Conservation (phyloP, 2,797 vertebrate genomes). For the Threskiornis aethiopicus region DNA sequence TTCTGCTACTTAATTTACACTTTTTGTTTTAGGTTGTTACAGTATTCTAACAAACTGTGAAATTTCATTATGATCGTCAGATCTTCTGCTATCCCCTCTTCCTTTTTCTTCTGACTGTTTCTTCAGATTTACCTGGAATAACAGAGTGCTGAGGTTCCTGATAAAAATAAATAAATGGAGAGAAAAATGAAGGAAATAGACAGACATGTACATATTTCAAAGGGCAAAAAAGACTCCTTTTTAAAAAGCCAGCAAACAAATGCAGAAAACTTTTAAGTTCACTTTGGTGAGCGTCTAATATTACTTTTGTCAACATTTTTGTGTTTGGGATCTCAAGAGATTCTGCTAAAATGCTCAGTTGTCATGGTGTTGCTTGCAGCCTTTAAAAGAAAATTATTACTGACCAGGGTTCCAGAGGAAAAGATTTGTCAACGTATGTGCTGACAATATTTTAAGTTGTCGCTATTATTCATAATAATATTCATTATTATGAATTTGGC, state of each 20-base stretch:
- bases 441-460: conserved; percentile 49
- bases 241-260: not conserved
- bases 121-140: not conserved
- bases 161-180: not conserved
- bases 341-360: not conserved
- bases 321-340: not conserved
- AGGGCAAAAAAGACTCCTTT: not conserved
- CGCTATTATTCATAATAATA: conserved; percentile 30
- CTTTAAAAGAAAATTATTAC: not conserved
- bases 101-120: not conserved
- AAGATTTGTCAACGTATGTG: conserved; percentile 1
- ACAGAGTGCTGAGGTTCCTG: not conserved
- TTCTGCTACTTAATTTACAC: not conserved
- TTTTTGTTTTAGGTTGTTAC: not conserved
- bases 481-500: conserved; percentile 59
- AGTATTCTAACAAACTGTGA: not conserved
- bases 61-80: not conserved
- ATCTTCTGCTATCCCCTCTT: not conserved
- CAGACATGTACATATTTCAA: not conserved
- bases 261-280: not conserved
- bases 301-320: not conserved
- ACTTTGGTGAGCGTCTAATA: not conserved
- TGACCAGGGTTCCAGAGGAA: conserved; percentile 14
- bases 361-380: not conserved
- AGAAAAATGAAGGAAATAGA: not conserved